Conservation (phyloP, 2,797 vertebrate genomes). For the Cryptoblepharus egeriae region DNA sequence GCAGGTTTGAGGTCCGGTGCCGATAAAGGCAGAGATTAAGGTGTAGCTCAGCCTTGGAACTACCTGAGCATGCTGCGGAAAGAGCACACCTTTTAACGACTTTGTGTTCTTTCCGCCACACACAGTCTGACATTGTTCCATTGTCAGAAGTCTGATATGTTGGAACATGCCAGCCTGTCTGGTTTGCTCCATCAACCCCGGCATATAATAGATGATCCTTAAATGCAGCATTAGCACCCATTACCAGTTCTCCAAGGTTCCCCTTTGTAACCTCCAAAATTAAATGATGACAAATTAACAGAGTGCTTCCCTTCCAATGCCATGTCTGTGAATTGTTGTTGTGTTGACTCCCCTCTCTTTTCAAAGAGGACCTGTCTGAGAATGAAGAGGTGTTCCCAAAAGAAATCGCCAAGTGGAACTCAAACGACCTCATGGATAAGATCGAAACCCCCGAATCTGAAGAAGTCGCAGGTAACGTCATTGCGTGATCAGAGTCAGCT, state of each 20-base stretch:
- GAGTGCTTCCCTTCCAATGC: slow-evolving; percentile 1
- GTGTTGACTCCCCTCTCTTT: slow-evolving; percentile 15
- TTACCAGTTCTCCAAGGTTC: too few species aligned
- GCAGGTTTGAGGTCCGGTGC: too few species aligned
- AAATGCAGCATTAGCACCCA: too few species aligned
- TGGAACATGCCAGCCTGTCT: neutral
- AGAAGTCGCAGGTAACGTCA: slow-evolving; percentile 85
- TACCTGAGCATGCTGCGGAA: too few species aligned
- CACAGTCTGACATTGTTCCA: neutral
- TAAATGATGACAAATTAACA: too few species aligned
- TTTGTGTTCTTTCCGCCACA: neutral
- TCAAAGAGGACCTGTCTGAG: slow-evolving; percentile 91
- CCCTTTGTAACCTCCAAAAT: too few species aligned
- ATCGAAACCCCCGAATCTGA: slow-evolving; percentile 89
- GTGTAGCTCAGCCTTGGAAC: neutral
- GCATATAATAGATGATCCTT: too few species aligned
- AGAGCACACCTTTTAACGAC: neutral
- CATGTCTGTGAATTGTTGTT: slow-evolving; percentile 39
- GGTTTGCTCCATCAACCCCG: too few species aligned
- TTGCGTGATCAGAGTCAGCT: neutral
- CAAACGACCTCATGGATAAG: slow-evolving; percentile 98
- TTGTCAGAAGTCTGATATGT: neutral
- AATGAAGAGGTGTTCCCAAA: slow-evolving; percentile 91
- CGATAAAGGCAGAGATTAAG: too few species aligned
- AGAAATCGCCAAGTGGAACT: slow-evolving; percentile 97